Evolutionary conservation across 1,140 invertebrate species (phyloP).

Genomic region (Holcopasites calliopsidis): DNA sequence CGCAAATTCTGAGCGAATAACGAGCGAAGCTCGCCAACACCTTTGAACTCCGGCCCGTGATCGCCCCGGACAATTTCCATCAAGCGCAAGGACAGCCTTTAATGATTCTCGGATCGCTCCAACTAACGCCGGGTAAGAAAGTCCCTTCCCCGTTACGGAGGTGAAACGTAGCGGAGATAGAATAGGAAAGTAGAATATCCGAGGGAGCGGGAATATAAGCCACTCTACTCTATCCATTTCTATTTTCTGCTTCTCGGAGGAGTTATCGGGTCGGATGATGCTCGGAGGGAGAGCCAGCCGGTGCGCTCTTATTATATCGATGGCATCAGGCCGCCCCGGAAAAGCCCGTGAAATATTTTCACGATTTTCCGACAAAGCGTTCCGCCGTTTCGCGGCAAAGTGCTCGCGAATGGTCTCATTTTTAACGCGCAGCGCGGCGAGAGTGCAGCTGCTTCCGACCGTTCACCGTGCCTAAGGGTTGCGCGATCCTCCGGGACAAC

Average conservation of each 20-base stretch:
- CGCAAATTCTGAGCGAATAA: not conserved
- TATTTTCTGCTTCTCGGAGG: slow-evolving; percentile 40
- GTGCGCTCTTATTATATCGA: slow-evolving; percentile 60
- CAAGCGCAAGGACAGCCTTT: slow-evolving; percentile 13
- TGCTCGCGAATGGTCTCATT: slow-evolving; percentile 72
- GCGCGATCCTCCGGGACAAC: slow-evolving; percentile 15
- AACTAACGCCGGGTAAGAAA: not conserved
- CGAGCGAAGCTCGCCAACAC: too few relatives aligned
- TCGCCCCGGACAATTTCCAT: slow-evolving; percentile 17
- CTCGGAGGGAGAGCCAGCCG: slow-evolving; percentile 12
- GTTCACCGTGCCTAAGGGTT: too few relatives aligned
- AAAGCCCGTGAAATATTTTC: slow-evolving; percentile 70
- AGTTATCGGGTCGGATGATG: slow-evolving; percentile 39
- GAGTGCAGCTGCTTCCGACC: too few relatives aligned
- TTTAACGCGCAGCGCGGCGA: slow-evolving; percentile 59
- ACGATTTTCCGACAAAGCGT: slow-evolving; percentile 73
- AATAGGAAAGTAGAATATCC: slow-evolving; percentile 3
- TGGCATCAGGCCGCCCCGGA: slow-evolving; percentile 41
- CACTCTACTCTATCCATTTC: slow-evolving; percentile 39
- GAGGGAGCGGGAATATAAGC: slow-evolving; percentile 21
- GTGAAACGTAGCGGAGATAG: not conserved
- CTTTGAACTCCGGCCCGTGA: slow-evolving; percentile 18
- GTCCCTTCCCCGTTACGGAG: not conserved
- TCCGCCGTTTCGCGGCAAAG: slow-evolving; percentile 67
- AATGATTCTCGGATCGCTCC: slow-evolving; percentile 28